These are phyloP conservation scores for Scaptomyza hsui DNA, from an alignment of 1,140 invertebrate genomes.

Conservation along the genomic window DNA sequence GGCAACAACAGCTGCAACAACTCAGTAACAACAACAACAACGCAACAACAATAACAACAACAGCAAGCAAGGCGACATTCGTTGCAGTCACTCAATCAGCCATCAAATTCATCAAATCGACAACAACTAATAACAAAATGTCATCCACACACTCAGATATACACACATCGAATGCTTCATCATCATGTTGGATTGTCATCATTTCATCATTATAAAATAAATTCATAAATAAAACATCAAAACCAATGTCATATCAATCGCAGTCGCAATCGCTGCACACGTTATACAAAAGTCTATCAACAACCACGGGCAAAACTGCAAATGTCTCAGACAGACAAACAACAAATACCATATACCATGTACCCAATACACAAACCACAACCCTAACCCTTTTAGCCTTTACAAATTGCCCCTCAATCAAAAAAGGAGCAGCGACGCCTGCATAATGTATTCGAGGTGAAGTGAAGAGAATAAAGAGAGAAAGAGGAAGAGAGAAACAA, in stretches of 20 bases:
- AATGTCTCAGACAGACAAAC: slow-evolving; percentile 3
- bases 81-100: slow-evolving; percentile 35
- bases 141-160: slow-evolving; percentile 13
- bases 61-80: slow-evolving; percentile 22
- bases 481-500: neutral
- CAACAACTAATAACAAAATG: slow-evolving; percentile 53
- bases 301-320: slow-evolving; percentile 11
- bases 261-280: neutral
- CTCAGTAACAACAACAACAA: slow-evolving; percentile 3
- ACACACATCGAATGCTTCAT: slow-evolving; percentile 15
- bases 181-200: slow-evolving; percentile 38
- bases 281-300: slow-evolving; percentile 10
- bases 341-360: neutral
- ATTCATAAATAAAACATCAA: slow-evolving; percentile 11
- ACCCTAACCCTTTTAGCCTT: neutral
- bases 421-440: slow-evolving; percentile 19
- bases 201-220: slow-evolving; percentile 32
- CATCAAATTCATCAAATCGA: slow-evolving; percentile 37
- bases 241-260: slow-evolving; percentile 17
- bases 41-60: slow-evolving; percentile 19
- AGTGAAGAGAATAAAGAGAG: neutral
- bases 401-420: slow-evolving; percentile 41
- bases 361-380: neutral
- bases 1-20: slow-evolving; percentile 19
- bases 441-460: slow-evolving; percentile 9